A percentile compares a stretch with the other conserved stretches of the same genome.
phyloP scores from a whole-genome alignment of 2,797 vertebrate genomes.

The Tolypeutes matacus region DNA sequence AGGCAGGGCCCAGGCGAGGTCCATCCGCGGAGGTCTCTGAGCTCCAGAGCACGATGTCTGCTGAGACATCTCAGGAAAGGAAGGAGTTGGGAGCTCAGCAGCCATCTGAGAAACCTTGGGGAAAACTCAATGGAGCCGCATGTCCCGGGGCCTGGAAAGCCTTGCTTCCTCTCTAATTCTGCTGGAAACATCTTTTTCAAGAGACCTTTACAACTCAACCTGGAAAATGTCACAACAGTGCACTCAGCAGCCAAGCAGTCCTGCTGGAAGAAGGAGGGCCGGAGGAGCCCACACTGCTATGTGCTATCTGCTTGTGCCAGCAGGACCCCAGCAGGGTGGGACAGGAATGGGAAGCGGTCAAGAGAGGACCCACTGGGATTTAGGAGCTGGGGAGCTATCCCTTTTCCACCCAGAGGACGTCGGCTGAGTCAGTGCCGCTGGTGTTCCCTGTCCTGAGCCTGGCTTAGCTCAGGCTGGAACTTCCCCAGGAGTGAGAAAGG shows the following conservation, averaged over 20 bases:
- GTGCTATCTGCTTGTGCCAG: neutral
- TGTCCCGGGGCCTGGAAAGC: neutral
- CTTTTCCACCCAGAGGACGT: neutral
- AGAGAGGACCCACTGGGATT: neutral
- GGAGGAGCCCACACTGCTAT: neutral
- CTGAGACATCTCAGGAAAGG: neutral
- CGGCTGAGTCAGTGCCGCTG: neutral
- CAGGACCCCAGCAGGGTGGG: neutral
- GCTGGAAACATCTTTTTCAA: conserved; percentile 34
- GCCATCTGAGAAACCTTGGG: neutral
- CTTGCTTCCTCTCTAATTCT: neutral
- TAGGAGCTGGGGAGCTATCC: neutral
- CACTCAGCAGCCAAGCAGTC: neutral
- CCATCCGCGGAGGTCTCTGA: neutral
- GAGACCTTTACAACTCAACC: conserved; percentile 33
- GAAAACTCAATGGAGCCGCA: fast-evolving
- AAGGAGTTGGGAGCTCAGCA: neutral
- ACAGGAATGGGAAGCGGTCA: fast-evolving
- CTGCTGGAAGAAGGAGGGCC: neutral
- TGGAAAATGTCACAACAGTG: conserved; percentile 17
- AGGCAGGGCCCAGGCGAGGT: neutral
- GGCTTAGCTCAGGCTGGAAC: neutral
- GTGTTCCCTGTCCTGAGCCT: fast-evolving
- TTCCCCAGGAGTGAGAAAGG: neutral
- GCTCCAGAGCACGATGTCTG: neutral